Evolutionary conservation across 2,888 invertebrate genomes (phyloP), one percentile per base, ranked within the genome.

Genomic region (Dascillus cervinus): DNA sequence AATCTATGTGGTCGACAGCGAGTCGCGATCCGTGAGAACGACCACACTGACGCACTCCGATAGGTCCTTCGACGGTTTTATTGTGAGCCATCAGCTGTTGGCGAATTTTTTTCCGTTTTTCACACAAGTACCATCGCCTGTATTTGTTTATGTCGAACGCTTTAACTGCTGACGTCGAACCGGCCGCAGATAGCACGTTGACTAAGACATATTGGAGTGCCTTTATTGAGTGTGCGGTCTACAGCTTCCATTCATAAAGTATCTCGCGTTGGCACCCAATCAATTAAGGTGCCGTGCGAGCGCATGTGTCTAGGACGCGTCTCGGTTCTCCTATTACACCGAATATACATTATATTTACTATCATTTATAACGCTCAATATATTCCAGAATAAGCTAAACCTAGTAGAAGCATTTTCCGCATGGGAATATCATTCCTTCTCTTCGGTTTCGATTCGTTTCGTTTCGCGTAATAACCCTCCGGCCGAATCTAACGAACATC

Each of bases 21-120:
- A 50, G 47, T 56, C 53, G 56, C 55, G 56, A 52, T 49, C n/a
- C n/a, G 39, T 39, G 39, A 34, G 39, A 39, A 39, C 34, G 20
- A 26, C 22, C 39, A 29, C 29, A 30, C 27, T 37, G 37, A 29
- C 32, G 37, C 26, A 25, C 29, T 25, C 26, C 27, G 38, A 23
- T 29, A n/a, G n/a, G n/a, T n/a, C n/a, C n/a, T n/a, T n/a, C n/a
- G n/a, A n/a, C n/a, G n/a, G n/a, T n/a, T n/a, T n/a, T n/a, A n/a
- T n/a, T n/a, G n/a, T n/a, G n/a, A n/a, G n/a, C n/a, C n/a, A n/a
- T n/a, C n/a, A n/a, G n/a, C n/a, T n/a, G n/a, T n/a, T n/a, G n/a
- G n/a, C n/a, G n/a, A n/a, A n/a, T n/a, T n/a, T n/a, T n/a, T n/a
- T n/a, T n/a, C n/a, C n/a, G n/a, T n/a, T n/a, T n/a, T n/a, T n/a